Conservation (phyloP, 2,888 invertebrate genomes). For the Tiphia femorata region DNA sequence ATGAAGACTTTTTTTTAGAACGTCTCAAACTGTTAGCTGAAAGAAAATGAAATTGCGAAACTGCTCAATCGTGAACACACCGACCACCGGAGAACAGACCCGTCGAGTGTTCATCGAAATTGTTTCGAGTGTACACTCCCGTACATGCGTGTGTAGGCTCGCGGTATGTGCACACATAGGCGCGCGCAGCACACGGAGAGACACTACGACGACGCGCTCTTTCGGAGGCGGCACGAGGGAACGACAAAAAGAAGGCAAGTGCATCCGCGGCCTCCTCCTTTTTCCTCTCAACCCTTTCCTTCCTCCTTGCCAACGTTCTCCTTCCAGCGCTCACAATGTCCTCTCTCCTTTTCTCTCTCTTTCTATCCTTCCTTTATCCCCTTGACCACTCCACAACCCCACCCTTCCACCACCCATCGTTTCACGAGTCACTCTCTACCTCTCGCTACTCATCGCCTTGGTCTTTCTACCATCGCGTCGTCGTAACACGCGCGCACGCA, state of each 20-base stretch:
- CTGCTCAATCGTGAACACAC: constrained; percentile 25
- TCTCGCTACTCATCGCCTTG: too few relatives aligned
- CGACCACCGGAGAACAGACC: background rate
- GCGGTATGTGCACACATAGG: background rate
- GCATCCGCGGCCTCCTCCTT: constrained; percentile 10
- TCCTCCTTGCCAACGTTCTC: constrained; percentile 5
- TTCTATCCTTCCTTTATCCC: constrained; percentile 1
- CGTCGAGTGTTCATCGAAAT: background rate
- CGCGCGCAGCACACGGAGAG: background rate
- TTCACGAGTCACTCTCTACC: too few relatives aligned
- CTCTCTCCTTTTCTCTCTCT: constrained; percentile 11
- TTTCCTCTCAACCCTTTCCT: background rate
- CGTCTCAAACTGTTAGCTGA: too few relatives aligned
- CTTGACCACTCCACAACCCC: background rate
- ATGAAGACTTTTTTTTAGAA: too few relatives aligned
- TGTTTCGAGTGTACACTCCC: background rate
- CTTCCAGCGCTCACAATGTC: background rate
- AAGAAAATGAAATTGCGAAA: constrained; percentile 30
- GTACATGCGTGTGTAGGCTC: background rate
- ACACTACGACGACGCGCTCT: background rate
- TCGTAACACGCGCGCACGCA: too few relatives aligned
- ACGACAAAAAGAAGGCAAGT: constrained; percentile 10
- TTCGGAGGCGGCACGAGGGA: background rate
- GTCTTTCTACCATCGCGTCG: too few relatives aligned
- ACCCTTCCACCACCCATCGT: too few relatives aligned